Base-by-base conservation (phyloP, 2,888 invertebrate genomes). In the Aphidius colemani region DNA sequence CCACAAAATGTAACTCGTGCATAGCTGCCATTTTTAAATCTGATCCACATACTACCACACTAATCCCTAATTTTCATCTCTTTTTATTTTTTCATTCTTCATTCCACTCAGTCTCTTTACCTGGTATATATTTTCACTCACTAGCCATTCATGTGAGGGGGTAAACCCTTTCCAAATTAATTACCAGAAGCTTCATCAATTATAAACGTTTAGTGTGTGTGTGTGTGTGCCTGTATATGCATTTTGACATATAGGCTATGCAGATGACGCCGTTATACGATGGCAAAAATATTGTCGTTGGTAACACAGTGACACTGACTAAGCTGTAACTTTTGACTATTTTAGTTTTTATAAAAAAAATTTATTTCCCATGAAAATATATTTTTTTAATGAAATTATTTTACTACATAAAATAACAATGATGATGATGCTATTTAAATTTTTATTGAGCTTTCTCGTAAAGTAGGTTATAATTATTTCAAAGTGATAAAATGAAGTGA, bases 141-240 rank as follows among this genome's bases (percentile, higher is more conserved):
- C 63, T 50, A 63, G 53, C 63, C 63, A 63, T 63, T 63, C 53
- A 59, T 44, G 56, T 45, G 56, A 45, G 13, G n/a, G n/a, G n/a
- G n/a, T n/a, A n/a, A n/a, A 9, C 56, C 51, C 70, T 70, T 70
- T 74, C 79, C 79, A 30, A 30, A 81, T 81, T 80, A 81, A 81
- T 81, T 80, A 80, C 78, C 74, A 73, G 76, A 72, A 75, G 76
- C 75, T 79, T 75, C 80, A 81, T 81, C 80, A 81, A 80, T 81
- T 78, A 78, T 73, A 73, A 71, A 70, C 69, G 68, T 70, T 68
- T 67, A 71, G 60, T 71, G 70, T 70, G 73, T 70, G 74, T 74
- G 30, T 30, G 2, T 30, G 30, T 30, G 74, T 70, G n/a, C n/a
- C n/a, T n/a, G n/a, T n/a, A n/a, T n/a, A 74, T 74, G 71, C 76